These are phyloP conservation scores for Argentina silus DNA, from an alignment of 2,797 vertebrate species.

Conservation along the genomic window DNA sequence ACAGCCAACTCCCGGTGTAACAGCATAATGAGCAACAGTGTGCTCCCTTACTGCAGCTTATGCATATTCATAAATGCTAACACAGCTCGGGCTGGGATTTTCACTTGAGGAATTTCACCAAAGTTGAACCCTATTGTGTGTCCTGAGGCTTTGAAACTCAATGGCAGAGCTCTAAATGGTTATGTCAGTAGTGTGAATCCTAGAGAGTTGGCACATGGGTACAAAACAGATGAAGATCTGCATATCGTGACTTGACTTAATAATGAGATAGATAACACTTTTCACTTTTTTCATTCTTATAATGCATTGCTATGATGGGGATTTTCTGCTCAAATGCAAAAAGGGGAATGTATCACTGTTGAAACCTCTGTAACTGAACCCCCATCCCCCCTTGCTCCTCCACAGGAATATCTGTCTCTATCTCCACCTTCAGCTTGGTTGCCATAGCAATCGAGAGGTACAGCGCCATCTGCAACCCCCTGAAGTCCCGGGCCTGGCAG, in stretches of 20 bases:
- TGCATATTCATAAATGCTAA: constrained; percentile 69
- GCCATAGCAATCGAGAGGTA: constrained; percentile 94
- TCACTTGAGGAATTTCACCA: constrained; percentile 19
- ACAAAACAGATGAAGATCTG: background rate
- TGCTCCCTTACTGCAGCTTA: constrained; percentile 25
- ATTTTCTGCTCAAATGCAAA: background rate
- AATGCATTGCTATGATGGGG: background rate
- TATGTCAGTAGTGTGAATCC: background rate
- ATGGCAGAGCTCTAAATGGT: background rate
- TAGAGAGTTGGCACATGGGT: background rate
- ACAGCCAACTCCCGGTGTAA: constrained; percentile 10
- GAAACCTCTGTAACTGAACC: no score
- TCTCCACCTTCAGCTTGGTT: constrained; percentile 96
- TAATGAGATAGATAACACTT: background rate
- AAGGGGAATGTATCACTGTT: background rate
- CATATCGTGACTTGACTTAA: background rate
- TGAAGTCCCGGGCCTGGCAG: constrained; percentile 93
- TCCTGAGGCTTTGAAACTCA: background rate
- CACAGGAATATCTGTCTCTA: constrained; percentile 91
- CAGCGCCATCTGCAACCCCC: constrained; percentile 94
- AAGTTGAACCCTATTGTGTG: background rate
- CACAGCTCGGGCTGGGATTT: constrained; percentile 17
- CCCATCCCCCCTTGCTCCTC: background rate
- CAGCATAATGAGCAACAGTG: background rate
- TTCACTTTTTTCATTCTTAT: background rate